Evolutionary conservation across 2,888 invertebrate genomes (phyloP).

Genomic region (Andrena bicolor): DNA sequence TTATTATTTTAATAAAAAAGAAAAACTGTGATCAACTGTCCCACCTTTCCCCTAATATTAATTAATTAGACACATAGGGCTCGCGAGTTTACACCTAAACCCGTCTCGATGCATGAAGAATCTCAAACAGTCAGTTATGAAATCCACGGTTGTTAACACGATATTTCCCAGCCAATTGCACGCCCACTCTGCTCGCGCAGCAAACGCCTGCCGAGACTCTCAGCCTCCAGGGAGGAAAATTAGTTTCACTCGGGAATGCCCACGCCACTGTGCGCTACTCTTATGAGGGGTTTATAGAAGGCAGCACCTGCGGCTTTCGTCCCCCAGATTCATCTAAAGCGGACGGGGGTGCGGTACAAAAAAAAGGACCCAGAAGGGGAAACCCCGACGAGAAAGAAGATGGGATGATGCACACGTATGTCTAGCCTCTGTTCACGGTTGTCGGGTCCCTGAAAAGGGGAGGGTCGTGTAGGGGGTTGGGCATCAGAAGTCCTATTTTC

Average conservation of each 20-base stretch:
- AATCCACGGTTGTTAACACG: not conserved
- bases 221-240: constrained; percentile 9
- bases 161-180: not conserved
- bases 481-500: constrained; percentile 58
- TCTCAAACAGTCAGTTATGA: not conserved
- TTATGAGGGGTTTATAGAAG: constrained; percentile 74
- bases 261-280: constrained; percentile 69
- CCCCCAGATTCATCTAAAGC: constrained; percentile 70
- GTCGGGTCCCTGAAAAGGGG: constrained; percentile 48
- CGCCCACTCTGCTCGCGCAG: not conserved
- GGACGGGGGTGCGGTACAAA: constrained; percentile 56
- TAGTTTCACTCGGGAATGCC: constrained; percentile 3
- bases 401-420: constrained; percentile 50
- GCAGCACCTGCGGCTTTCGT: constrained; percentile 82
- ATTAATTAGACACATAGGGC: too few species aligned
- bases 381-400: constrained; percentile 56
- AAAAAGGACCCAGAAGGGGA: constrained; percentile 56
- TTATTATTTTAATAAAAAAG: too few species aligned
- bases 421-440: constrained; percentile 56
- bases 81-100: too few species aligned
- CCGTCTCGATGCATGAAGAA: too few species aligned
- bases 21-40: too few species aligned
- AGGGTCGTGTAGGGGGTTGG: constrained; percentile 47
- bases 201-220: not conserved
- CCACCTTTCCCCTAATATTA: too few species aligned